These are phyloP conservation scores for Cheilosia urbana DNA, from an alignment of 2,888 invertebrate genomes.

Conservation along the genomic window DNA sequence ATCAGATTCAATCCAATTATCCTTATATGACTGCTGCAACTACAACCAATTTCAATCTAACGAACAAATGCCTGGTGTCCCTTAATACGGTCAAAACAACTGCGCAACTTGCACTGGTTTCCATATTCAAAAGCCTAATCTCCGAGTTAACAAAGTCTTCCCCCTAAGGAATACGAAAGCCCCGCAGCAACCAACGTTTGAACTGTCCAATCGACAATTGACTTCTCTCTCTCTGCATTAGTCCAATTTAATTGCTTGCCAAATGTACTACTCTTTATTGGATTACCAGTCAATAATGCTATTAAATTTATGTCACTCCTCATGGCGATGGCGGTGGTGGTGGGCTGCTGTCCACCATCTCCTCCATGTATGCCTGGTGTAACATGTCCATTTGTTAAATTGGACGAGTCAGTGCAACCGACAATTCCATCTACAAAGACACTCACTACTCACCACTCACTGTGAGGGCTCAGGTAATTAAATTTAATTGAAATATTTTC, in stretches of 20 bases:
- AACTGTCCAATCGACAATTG: not conserved
- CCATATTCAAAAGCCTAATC: constrained; percentile 30
- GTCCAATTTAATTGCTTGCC: constrained; percentile 68
- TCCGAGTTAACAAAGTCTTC: constrained; percentile 34
- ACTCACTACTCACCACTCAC: not conserved
- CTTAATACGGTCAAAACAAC: constrained; percentile 53
- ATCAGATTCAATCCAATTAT: not conserved
- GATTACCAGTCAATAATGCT: constrained; percentile 65
- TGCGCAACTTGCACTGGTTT: constrained; percentile 32
- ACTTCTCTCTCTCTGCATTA: constrained; percentile 28
- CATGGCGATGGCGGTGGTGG: constrained; percentile 20
- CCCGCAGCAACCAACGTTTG: not conserved
- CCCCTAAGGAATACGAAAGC: constrained; percentile 34
- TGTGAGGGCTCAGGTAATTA: constrained; percentile 67
- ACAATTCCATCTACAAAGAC: constrained; percentile 65
- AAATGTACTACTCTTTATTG: constrained; percentile 52
- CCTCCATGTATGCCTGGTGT: constrained; percentile 43
- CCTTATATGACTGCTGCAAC: constrained; percentile 1
- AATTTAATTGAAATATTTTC: constrained; percentile 75
- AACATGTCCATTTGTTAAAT: constrained; percentile 74
- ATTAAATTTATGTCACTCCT: constrained; percentile 62
- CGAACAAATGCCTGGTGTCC: not conserved
- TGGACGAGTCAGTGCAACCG: constrained; percentile 31
- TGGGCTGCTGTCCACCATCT: not conserved
- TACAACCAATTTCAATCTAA: not conserved